Conservation (phyloP, 2,888 invertebrate species). For the Acholoe squamosa region DNA sequence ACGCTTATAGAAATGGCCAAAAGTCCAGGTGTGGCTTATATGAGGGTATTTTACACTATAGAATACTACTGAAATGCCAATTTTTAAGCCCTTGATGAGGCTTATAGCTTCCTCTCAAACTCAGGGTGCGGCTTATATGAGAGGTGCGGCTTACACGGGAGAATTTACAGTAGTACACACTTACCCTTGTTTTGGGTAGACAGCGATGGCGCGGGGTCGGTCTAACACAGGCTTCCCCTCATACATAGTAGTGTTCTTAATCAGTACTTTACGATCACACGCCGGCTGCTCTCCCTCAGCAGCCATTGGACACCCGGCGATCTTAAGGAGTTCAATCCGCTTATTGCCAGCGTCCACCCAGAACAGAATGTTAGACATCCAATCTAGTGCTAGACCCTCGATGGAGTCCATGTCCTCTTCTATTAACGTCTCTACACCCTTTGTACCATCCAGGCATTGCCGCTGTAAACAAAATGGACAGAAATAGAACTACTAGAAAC, state of each 20-base stretch:
- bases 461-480: slow-evolving; percentile 18
- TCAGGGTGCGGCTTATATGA: no score
- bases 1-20: no score
- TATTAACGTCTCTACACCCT: slow-evolving; percentile 88
- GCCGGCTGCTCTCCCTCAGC: background rate
- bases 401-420: slow-evolving; percentile 90
- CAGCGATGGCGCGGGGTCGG: slow-evolving; percentile 91
- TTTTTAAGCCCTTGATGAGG: no score
- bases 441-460: slow-evolving; percentile 86
- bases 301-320: slow-evolving; percentile 85
- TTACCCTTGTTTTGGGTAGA: slow-evolving; percentile 91
- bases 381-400: slow-evolving; percentile 94
- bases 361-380: slow-evolving; percentile 93
- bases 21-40: no score
- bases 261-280: slow-evolving; percentile 90
- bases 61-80: no score
- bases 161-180: background rate
- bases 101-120: no score
- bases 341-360: slow-evolving; percentile 92
- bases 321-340: slow-evolving; percentile 92
- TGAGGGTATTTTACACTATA: no score
- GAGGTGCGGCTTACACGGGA: no score
- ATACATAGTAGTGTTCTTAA: slow-evolving; percentile 85
- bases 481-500: no score
- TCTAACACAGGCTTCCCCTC: slow-evolving; percentile 77